Conservation (phyloP, 1,140 invertebrate species). For the Drosophila albomicans region DNA sequence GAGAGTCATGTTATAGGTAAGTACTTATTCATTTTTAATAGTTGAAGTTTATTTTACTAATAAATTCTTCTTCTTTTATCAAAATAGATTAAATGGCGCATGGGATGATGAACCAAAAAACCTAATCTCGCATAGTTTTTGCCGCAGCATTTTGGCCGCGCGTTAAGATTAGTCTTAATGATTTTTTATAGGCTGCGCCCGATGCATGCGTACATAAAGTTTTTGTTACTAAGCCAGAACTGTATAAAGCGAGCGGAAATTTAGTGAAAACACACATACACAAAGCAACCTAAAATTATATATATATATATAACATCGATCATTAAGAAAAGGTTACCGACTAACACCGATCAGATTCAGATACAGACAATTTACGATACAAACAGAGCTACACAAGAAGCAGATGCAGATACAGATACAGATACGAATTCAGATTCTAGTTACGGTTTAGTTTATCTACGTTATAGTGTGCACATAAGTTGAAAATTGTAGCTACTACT, state of each 20-base stretch:
- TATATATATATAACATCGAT: conserved; percentile 28
- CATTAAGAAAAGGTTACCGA: conserved; percentile 42
- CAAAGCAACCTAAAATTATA: conserved; percentile 42
- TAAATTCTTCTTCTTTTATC: neutral
- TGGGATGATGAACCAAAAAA: conserved; percentile 74
- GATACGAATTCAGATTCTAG: conserved; percentile 62
- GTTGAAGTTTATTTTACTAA: neutral
- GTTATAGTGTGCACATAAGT: conserved; percentile 72
- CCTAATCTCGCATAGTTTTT: conserved; percentile 76
- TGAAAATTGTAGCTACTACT: conserved; percentile 77
- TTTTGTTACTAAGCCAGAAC: conserved; percentile 45
- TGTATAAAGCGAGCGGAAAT: conserved; percentile 46
- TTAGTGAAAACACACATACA: conserved; percentile 25
- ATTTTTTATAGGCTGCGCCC: conserved; percentile 44
- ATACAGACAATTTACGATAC: conserved; percentile 12
- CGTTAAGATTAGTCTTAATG: conserved; percentile 68
- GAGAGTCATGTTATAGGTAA: conserved; percentile 85
- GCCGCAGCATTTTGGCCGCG: conserved; percentile 65
- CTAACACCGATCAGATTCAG: conserved; percentile 22
- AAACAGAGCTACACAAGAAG: conserved; percentile 16
- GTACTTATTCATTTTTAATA: conserved; percentile 11
- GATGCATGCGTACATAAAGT: conserved; percentile 27
- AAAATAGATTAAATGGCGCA: conserved; percentile 66
- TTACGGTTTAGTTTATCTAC: conserved; percentile 68
- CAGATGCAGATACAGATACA: conserved; percentile 16